A percentile compares a stretch with the other conserved stretches of the same genome.
These are phyloP conservation scores for Rafetus swinhoei DNA, from an alignment of 2,113 vertebrate genomes.

Conservation along the genomic window DNA sequence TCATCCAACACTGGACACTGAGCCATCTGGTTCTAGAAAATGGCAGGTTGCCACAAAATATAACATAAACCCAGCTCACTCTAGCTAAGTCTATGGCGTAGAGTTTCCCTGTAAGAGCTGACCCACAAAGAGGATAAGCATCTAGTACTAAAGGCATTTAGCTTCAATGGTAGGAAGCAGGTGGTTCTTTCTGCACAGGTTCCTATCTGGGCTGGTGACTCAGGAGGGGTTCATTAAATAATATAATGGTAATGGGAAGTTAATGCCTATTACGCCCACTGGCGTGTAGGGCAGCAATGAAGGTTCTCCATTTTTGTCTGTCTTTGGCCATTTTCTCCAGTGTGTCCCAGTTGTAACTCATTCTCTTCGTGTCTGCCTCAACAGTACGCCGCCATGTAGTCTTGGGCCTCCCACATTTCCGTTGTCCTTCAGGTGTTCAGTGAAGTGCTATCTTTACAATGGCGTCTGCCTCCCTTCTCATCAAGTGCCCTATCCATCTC, in stretches of 20 bases:
- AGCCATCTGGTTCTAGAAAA: neutral
- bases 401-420: no score
- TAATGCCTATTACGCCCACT: no score
- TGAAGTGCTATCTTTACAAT: no score
- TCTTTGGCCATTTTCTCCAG: no score
- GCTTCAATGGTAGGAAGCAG: neutral
- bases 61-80: conserved; percentile 41
- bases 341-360: no score
- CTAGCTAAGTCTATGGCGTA: conserved; percentile 36
- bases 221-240: conserved; percentile 23
- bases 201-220: neutral
- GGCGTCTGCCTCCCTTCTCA: no score
- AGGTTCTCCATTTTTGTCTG: no score
- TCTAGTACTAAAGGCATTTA: conserved; percentile 40
- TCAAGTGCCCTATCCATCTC: no score
- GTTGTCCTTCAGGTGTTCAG: no score
- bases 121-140: conserved; percentile 41
- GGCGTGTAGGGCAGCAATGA: no score
- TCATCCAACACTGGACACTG: conserved; percentile 25
- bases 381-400: no score
- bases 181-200: neutral
- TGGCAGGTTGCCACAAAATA: neutral
- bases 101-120: conserved; percentile 28
- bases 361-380: no score
- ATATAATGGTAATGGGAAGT: neutral